Evolutionary conservation across 2,888 invertebrate genomes (phyloP).

Genomic region (Scrobipalpa costella): DNA sequence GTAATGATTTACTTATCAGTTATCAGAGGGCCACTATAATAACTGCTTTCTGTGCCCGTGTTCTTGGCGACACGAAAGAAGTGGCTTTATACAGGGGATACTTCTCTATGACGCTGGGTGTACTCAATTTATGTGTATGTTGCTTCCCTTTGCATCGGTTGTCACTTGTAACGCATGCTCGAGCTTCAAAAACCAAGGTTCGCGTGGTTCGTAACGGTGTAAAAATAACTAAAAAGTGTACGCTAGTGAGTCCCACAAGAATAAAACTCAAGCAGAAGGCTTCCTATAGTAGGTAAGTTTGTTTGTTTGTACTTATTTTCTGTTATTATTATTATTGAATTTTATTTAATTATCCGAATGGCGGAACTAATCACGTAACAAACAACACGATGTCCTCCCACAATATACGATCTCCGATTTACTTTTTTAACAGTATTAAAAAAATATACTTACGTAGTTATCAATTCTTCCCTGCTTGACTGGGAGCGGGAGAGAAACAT

Average conservation of each 20-base stretch:
- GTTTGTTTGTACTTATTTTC: neutral
- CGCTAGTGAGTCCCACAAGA: neutral
- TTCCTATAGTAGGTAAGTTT: neutral
- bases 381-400: neutral
- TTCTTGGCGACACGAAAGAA: too few species aligned
- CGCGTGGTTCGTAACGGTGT: neutral
- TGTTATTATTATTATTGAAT: neutral
- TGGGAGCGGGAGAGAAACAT: too few species aligned
- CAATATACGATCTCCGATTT: too few species aligned
- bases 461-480: too few species aligned
- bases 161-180: conserved; percentile 1
- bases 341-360: neutral
- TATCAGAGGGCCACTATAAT: too few species aligned
- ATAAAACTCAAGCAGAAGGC: neutral
- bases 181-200: neutral
- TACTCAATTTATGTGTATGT: neutral
- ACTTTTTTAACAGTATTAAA: too few species aligned
- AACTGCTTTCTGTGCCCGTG: too few species aligned
- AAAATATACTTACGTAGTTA: too few species aligned
- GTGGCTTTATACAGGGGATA: too few species aligned
- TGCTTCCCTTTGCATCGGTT: neutral
- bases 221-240: neutral
- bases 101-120: too few species aligned
- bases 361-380: neutral
- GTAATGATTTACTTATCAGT: too few species aligned